Conservation (phyloP, 2,797 vertebrate species). For the Premnoplex brunnescens region DNA sequence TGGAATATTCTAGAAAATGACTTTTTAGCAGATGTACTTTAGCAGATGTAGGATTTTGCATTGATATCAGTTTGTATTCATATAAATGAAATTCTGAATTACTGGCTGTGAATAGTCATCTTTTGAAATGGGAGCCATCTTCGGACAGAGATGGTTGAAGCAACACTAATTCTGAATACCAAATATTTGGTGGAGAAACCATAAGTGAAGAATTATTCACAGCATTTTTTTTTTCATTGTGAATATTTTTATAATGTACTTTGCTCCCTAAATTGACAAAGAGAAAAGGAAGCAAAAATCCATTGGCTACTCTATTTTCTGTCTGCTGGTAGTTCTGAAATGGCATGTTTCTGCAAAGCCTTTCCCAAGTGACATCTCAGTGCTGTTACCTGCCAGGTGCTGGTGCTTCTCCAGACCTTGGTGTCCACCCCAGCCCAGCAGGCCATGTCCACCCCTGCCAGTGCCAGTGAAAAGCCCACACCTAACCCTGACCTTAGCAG, state of each 20-base stretch:
- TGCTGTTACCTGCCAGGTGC: rapidly evolving
- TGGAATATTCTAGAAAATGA: conserved; percentile 19
- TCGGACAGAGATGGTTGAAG: neutral
- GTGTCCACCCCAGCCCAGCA: neutral
- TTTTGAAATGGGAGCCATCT: neutral
- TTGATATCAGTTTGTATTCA: conserved; percentile 11
- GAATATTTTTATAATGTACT: neutral
- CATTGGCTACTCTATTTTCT: neutral
- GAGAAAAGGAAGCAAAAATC: neutral
- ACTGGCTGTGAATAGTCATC: neutral
- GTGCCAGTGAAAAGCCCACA: rapidly evolving
- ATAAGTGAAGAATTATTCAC: neutral
- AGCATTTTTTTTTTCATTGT: neutral
- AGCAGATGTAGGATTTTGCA: neutral
- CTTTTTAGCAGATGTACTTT: neutral
- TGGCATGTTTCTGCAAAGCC: neutral
- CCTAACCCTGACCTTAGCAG: neutral
- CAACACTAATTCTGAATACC: neutral
- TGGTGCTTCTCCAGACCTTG: neutral
- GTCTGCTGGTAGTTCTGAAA: neutral
- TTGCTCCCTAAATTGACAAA: neutral
- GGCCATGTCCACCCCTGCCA: too few species aligned
- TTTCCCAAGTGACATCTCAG: neutral
- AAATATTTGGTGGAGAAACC: neutral
- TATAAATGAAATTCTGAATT: conserved; percentile 12